Percentiles rank a stretch among this genome's conserved stretches.
phyloP scores from a whole-genome alignment of 2,797 vertebrate genomes.

The Chiroxiphia lanceolata region DNA sequence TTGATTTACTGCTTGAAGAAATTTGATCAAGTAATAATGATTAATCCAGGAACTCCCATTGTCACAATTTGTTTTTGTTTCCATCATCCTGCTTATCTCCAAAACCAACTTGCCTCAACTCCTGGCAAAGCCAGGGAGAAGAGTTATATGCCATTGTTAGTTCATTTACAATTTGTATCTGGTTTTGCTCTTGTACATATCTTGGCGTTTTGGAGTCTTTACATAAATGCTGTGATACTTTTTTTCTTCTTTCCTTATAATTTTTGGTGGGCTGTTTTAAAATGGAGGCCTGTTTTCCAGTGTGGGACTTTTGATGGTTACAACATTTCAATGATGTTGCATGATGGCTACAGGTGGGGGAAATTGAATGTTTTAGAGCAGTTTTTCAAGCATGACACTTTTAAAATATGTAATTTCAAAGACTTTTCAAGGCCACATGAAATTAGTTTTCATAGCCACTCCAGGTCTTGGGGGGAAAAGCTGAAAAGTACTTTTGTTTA shows the following conservation, averaged over 20 bases:
- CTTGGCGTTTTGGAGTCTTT: constrained; percentile 74
- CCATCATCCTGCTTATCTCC: constrained; percentile 70
- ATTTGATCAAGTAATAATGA: constrained; percentile 73
- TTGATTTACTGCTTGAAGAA: constrained; percentile 27
- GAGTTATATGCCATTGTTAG: constrained; percentile 62
- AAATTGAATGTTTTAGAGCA: constrained; percentile 71
- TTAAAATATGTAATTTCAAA: constrained; percentile 69
- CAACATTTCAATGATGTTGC: constrained; percentile 64
- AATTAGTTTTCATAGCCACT: constrained; percentile 75
- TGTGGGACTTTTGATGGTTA: constrained; percentile 69
- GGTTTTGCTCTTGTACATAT: constrained; percentile 78
- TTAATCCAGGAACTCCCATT: constrained; percentile 69
- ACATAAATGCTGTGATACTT: constrained; percentile 73
- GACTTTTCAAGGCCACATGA: constrained; percentile 72
- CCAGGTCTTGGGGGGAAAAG: constrained; percentile 74
- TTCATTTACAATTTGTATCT: constrained; percentile 63
- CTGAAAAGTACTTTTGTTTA: constrained; percentile 79
- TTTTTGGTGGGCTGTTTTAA: constrained; percentile 74
- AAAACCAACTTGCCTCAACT: constrained; percentile 67
- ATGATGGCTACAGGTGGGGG: constrained; percentile 66
- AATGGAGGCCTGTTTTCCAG: constrained; percentile 71
- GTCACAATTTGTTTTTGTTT: constrained; percentile 68
- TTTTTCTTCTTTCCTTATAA: constrained; percentile 5
- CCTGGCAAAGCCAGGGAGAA: constrained; percentile 57
- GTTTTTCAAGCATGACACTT: constrained; percentile 77